Conservation (phyloP, 2,113 vertebrate species). For the Arizona elegans region DNA sequence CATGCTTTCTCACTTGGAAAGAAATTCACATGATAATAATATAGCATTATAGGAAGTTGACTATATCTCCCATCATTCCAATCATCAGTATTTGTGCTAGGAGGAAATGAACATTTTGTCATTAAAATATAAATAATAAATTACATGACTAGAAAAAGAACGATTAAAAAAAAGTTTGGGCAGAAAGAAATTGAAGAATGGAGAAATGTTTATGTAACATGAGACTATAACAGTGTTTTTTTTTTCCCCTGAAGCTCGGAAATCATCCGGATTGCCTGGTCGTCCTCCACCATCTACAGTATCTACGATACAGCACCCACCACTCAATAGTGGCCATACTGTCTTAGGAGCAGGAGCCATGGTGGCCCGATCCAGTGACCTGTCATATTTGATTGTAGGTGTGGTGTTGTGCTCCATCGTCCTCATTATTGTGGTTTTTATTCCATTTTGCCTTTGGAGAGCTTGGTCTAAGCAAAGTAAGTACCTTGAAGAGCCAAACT, state of each 20-base stretch:
- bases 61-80: background rate
- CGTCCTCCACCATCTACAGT: constrained; percentile 71
- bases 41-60: background rate
- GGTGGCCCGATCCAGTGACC: constrained; percentile 85
- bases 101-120: background rate
- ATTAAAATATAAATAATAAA: background rate
- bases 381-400: constrained; percentile 91
- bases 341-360: constrained; percentile 67
- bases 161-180: background rate
- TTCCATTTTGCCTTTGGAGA: constrained; percentile 95
- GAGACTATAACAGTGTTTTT: background rate
- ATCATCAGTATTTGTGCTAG: background rate
- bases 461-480: constrained; percentile 98
- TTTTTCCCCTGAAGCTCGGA: constrained; percentile 65
- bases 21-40: background rate
- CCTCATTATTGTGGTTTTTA: constrained; percentile 92
- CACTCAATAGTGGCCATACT: constrained; percentile 51
- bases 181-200: background rate
- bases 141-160: background rate
- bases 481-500: constrained; percentile 38
- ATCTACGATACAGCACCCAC: constrained; percentile 64
- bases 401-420: constrained; percentile 88
- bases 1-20: background rate
- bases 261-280: constrained; percentile 71
- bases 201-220: background rate